A percentile compares a stretch with the other conserved stretches of the same genome.
These are phyloP conservation scores for Sebastes taczanowskii DNA, from an alignment of 2,797 vertebrate species.

Conservation along the genomic window DNA sequence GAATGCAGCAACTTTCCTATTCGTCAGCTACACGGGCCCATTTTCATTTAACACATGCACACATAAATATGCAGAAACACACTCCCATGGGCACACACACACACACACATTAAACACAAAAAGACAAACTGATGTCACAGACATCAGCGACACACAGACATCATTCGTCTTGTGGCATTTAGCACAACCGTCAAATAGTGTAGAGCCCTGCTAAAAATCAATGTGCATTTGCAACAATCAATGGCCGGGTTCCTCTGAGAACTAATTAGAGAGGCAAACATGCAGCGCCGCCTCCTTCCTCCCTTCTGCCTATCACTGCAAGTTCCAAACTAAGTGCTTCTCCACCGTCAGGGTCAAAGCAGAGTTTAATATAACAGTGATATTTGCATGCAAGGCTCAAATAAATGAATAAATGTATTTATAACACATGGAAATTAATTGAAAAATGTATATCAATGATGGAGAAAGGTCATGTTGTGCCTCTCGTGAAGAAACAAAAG, in stretches of 20 bases:
- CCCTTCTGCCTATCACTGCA: conserved; percentile 11
- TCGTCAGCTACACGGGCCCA: conserved; percentile 28
- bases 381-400: neutral
- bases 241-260: conserved; percentile 74
- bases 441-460: neutral
- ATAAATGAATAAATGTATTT: neutral
- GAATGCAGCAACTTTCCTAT: conserved; percentile 42
- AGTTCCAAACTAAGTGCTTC: conserved; percentile 6
- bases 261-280: conserved; percentile 82
- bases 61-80: conserved; percentile 18
- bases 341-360: conserved; percentile 28
- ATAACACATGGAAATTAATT: neutral
- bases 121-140: conserved; percentile 34
- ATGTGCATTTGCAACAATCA: conserved; percentile 78
- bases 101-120: conserved; percentile 1
- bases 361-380: conserved; percentile 23
- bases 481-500: neutral
- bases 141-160: conserved; percentile 20
- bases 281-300: conserved; percentile 36
- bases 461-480: neutral
- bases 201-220: conserved; percentile 70
- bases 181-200: conserved; percentile 63
- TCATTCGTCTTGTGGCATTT: conserved; percentile 59
- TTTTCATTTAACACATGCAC: conserved; percentile 29
- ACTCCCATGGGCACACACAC: neutral